Conservation (phyloP, 2,797 vertebrate species). For the Bradypus variegatus region DNA sequence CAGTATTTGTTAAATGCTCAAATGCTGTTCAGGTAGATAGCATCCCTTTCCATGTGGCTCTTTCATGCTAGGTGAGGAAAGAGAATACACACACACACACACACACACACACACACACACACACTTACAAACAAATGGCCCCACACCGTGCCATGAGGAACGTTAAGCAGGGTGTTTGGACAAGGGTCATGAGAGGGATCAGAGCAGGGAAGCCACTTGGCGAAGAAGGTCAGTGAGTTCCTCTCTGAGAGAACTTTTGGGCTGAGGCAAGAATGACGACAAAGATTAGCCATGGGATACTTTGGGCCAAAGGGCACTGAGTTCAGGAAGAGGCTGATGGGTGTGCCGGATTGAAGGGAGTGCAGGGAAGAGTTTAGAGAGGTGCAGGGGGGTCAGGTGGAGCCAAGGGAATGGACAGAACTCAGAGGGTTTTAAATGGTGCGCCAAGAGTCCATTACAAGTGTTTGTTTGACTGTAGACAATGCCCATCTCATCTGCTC, state of each 20-base stretch:
- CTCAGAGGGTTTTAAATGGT: background rate
- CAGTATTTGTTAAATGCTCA: background rate
- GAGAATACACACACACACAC: background rate
- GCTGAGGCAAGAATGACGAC: background rate
- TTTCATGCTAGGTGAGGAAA: background rate
- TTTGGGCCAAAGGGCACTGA: background rate
- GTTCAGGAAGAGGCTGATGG: background rate
- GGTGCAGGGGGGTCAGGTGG: rapidly evolving
- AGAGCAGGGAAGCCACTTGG: background rate
- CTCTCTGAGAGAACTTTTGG: background rate
- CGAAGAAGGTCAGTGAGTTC: background rate
- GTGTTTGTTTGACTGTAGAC: background rate
- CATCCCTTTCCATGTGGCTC: background rate
- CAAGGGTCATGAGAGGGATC: background rate
- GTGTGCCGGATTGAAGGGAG: rapidly evolving
- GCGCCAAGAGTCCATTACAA: background rate
- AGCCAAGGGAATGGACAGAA: background rate
- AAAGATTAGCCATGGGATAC: background rate
- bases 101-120: too few relatives aligned
- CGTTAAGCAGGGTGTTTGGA: background rate
- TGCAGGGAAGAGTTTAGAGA: background rate
- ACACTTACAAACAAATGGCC: background rate
- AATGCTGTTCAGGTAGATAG: background rate
- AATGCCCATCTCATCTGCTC: too few relatives aligned
- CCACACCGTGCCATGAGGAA: background rate